Evolutionary conservation across 2,797 vertebrate species (phyloP).

Genomic region (Rhynchonycteris naso): DNA sequence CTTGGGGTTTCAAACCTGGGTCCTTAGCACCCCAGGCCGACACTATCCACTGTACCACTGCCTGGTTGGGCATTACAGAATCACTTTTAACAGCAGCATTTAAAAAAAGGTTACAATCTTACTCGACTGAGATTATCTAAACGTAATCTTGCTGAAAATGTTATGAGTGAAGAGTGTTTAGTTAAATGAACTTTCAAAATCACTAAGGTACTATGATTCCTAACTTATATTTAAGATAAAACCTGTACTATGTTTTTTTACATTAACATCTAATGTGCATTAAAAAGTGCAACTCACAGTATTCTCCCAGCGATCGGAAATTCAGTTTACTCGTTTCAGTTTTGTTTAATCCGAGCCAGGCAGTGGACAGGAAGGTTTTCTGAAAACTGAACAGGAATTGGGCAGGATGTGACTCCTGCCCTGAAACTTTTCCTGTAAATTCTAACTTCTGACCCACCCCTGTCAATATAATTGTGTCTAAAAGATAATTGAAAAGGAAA

Average conservation of each 20-base stretch:
- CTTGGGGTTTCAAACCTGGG: too few relatives aligned
- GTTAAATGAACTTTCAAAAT: constrained; percentile 34
- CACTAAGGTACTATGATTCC: background rate
- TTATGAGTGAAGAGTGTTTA: background rate
- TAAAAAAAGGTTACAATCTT: background rate
- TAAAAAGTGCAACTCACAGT: constrained; percentile 45
- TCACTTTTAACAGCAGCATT: background rate
- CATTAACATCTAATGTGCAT: background rate
- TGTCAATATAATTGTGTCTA: background rate
- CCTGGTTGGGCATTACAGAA: background rate
- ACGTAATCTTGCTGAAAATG: background rate
- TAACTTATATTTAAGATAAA: constrained; percentile 34
- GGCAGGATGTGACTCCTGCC: constrained; percentile 35
- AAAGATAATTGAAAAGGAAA: background rate
- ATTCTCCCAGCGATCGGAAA: background rate
- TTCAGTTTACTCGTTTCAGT: background rate
- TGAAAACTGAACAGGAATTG: background rate
- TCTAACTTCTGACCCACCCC: constrained; percentile 48
- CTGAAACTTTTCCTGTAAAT: constrained; percentile 45
- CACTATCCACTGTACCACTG: too few relatives aligned
- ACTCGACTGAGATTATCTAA: constrained; percentile 16
- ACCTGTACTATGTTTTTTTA: background rate
- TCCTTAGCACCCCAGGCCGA: too few relatives aligned
- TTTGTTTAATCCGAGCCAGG: background rate
- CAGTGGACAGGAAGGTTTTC: background rate